phyloP scores from a whole-genome alignment of 1,140 invertebrate species.

The Arion vulgaris region DNA sequence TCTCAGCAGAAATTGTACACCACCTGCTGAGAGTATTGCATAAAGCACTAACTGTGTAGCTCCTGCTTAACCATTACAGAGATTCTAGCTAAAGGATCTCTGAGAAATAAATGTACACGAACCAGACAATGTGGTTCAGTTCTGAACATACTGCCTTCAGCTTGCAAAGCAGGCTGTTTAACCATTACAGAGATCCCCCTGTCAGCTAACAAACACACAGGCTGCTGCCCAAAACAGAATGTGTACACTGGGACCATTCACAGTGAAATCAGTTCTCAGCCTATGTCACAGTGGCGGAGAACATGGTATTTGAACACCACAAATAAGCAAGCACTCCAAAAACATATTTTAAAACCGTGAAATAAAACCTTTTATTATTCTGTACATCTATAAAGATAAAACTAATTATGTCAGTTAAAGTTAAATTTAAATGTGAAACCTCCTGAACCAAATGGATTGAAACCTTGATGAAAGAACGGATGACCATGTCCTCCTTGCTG shows the following conservation, averaged over 20 bases:
- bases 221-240: no score
- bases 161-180: no score
- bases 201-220: no score
- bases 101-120: no score
- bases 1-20: no score
- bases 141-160: no score
- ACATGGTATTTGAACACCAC: neutral
- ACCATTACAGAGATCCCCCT: no score
- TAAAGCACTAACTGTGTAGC: no score
- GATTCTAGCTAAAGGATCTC: no score
- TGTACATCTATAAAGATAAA: neutral
- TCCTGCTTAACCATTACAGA: no score
- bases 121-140: no score
- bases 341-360: neutral
- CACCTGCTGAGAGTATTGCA: no score
- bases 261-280: neutral
- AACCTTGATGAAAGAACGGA: constrained; percentile 75
- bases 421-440: constrained; percentile 95
- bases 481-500: constrained; percentile 75
- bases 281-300: neutral
- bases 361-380: neutral
- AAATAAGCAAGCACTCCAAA: neutral
- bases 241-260: neutral
- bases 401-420: constrained; percentile 49
- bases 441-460: constrained; percentile 83